Percentiles rank a stretch among this genome's conserved stretches.
These are phyloP conservation scores for Tonatia bakeri DNA, from an alignment of 2,113 vertebrate genomes.

Conservation along the genomic window DNA sequence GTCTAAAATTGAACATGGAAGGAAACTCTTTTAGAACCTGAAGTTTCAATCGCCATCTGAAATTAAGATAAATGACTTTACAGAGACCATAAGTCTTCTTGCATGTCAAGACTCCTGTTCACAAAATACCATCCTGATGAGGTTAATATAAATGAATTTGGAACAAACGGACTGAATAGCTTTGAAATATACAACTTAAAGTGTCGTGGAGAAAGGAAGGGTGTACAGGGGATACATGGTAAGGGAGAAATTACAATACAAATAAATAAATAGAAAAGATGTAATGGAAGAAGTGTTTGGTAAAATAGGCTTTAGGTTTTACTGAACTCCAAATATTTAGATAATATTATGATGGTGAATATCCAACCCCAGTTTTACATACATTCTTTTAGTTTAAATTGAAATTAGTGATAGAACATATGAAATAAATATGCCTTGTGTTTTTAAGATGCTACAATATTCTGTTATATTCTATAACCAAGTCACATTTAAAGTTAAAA, in stretches of 20 bases:
- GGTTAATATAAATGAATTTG: slow-evolving; percentile 36
- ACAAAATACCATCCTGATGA: slow-evolving; percentile 18
- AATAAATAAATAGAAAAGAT: neutral
- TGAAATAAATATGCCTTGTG: neutral
- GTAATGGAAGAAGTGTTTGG: neutral
- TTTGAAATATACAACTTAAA: neutral
- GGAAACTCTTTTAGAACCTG: neutral
- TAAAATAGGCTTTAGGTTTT: slow-evolving; percentile 39
- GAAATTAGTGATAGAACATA: neutral
- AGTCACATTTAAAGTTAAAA: slow-evolving; percentile 3
- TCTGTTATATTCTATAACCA: neutral
- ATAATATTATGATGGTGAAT: neutral
- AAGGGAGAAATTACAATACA: no score
- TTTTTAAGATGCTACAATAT: neutral
- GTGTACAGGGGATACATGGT: no score
- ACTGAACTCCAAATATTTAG: neutral
- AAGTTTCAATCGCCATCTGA: neutral
- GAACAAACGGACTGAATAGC: neutral
- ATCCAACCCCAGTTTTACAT: neutral
- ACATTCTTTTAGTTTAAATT: neutral
- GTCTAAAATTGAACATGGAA: slow-evolving; percentile 2
- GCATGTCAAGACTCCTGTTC: neutral
- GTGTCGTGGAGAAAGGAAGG: neutral
- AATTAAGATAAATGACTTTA: slow-evolving; percentile 37
- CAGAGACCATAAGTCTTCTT: neutral